Evolutionary conservation across 2,888 invertebrate genomes (phyloP), one percentile per base, ranked within the genome.

Genomic region (Drosophila diplacantha): DNA sequence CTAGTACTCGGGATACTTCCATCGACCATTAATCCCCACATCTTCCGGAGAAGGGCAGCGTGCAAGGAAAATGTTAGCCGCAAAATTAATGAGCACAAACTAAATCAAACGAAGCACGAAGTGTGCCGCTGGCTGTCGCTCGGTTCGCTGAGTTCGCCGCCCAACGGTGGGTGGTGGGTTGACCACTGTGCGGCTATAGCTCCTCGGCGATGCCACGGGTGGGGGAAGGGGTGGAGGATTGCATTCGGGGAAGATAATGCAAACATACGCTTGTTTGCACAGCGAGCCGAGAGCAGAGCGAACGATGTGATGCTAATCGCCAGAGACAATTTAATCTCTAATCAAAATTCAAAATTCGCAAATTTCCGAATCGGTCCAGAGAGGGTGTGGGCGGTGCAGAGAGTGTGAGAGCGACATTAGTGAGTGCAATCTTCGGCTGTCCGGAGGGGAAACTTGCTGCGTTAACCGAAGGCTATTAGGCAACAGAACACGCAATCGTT

Each of bases 221-320:
- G 16, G 29, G 3, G 1, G 32, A 20, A 14, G 34, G 38, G 52
- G 32, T 16, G 34, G 18, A 16, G 39, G 49, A 63, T 31, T 63
- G 60, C 60, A 63, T 35, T 50, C 52, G 22, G n/a, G 34, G 50
- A 58, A 52, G 62, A 73, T 82, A 83, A 84, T 76, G 72, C 80
- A 80, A 83, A 76, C 80, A 83, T 83, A 80, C 84, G 80, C 73
- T 84, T 82, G 68, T 83, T 83, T 80, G 80, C 83, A 72, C 84
- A 80, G 49, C 51, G 52, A 69, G 69, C 46, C 47, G 59, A 24
- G 43, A 64, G 59, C 67, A 34, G 57, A 57, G 61, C 47, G 51
- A 51, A 37, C 69, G 43, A 69, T 69, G 54, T 69, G 76, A 81
- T 81, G 83, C 77, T 84, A 80, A 80, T 80, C 80, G 81, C 75